Conservation (phyloP, 2,797 vertebrate species). For the Synaphobranchus kaupii region DNA sequence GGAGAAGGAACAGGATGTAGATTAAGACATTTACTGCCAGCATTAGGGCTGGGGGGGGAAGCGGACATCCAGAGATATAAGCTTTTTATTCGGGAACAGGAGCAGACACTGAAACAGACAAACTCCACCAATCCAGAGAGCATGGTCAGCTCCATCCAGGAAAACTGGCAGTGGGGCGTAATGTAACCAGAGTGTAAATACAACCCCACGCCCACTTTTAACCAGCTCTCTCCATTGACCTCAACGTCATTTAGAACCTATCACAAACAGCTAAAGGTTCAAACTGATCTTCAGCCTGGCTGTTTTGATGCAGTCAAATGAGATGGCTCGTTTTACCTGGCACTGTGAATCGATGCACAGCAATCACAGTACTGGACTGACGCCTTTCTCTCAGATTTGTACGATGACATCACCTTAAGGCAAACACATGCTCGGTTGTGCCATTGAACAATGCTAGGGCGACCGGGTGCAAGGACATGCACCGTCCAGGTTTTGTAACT, state of each 20-base stretch:
- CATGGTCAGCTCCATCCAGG: neutral
- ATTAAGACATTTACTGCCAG: conserved; percentile 70
- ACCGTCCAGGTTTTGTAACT: too few relatives aligned
- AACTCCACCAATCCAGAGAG: too few relatives aligned
- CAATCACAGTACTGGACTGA: too few relatives aligned
- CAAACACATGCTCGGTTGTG: too few relatives aligned
- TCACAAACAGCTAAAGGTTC: neutral
- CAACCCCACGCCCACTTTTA: neutral
- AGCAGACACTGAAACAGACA: conserved; percentile 20
- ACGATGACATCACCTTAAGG: too few relatives aligned
- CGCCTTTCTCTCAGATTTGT: too few relatives aligned
- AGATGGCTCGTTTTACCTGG: too few relatives aligned
- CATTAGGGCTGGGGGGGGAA: conserved; percentile 45
- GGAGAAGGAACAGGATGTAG: conserved; percentile 61
- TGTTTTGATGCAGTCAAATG: too few relatives aligned
- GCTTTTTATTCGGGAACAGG: conserved; percentile 27
- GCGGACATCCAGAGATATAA: conserved; percentile 51
- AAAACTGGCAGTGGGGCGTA: neutral
- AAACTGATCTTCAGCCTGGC: neutral
- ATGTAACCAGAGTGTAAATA: neutral
- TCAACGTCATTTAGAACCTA: neutral
- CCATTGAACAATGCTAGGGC: too few relatives aligned
- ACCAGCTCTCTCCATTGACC: neutral
- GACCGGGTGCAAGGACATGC: too few relatives aligned
- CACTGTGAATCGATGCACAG: too few relatives aligned